These are phyloP conservation scores for Alouatta palliata DNA, from an alignment of 2,113 vertebrate species.

Conservation along the genomic window DNA sequence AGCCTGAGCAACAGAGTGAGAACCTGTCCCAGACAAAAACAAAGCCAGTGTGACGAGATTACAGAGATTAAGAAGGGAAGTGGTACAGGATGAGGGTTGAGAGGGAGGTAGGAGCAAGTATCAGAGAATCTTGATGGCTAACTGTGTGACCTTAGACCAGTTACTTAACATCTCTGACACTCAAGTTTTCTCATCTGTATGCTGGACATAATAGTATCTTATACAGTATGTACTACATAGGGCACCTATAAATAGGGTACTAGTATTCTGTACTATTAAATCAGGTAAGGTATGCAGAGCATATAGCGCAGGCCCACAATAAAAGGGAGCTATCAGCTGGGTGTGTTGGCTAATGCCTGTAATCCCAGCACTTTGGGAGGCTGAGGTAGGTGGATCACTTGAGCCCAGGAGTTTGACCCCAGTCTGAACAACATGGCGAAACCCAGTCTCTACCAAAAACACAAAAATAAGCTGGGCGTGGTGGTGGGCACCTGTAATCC, in stretches of 20 bases:
- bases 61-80: neutral
- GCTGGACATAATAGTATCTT: neutral
- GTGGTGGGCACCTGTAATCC: too few relatives aligned
- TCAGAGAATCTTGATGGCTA: neutral
- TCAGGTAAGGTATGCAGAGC: neutral
- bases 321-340: neutral
- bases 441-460: too few relatives aligned
- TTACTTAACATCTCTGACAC: neutral
- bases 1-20: too few relatives aligned
- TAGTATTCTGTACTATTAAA: too few relatives aligned
- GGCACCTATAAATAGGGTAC: too few relatives aligned
- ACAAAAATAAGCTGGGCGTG: too few relatives aligned
- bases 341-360: too few relatives aligned
- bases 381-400: too few relatives aligned
- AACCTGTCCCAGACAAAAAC: too few relatives aligned
- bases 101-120: neutral
- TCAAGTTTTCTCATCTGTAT: neutral
- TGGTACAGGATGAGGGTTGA: neutral
- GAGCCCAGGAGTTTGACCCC: too few relatives aligned
- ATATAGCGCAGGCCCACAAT: neutral
- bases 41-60: neutral
- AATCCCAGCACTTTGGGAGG: too few relatives aligned
- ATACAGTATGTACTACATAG: neutral
- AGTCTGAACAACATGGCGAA: too few relatives aligned
- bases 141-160: neutral